Percentiles rank a stretch among this genome's conserved stretches.
Evolutionary conservation across 2,113 vertebrate genomes (phyloP).

Genomic region (Nanorana parkeri): DNA sequence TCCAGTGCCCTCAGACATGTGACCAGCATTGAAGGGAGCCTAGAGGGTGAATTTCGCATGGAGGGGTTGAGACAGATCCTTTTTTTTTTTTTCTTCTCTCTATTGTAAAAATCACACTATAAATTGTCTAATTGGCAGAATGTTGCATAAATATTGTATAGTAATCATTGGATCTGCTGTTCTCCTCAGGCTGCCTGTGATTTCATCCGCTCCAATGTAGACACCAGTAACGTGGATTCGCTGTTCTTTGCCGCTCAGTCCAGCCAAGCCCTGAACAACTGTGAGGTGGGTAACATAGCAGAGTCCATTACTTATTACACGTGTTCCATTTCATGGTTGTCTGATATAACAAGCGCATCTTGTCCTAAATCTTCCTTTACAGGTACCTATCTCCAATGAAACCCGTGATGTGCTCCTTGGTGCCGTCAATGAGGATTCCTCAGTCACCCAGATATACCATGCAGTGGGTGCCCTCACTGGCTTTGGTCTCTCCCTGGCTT

Average conservation of each 20-base stretch:
- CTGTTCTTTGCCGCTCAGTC: slow-evolving; percentile 91
- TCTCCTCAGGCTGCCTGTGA: slow-evolving; percentile 81
- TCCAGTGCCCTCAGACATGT: too few species aligned
- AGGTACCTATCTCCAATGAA: slow-evolving; percentile 93
- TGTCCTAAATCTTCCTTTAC: slow-evolving; percentile 8
- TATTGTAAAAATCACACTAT: too few species aligned
- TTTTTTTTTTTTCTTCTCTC: too few species aligned
- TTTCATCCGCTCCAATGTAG: slow-evolving; percentile 88
- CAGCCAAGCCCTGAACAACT: slow-evolving; percentile 85
- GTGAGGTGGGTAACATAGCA: slow-evolving; percentile 80
- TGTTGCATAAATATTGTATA: neutral
- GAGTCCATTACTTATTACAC: neutral
- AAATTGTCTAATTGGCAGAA: neutral
- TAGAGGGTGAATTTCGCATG: too few species aligned
- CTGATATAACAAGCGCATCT: neutral
- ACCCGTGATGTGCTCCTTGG: slow-evolving; percentile 92
- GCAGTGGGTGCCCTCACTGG: slow-evolving; percentile 87
- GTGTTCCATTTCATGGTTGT: neutral
- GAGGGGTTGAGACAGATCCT: too few species aligned
- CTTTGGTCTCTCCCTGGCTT: slow-evolving; percentile 89
- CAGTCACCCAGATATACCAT: slow-evolving; percentile 87
- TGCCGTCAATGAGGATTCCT: slow-evolving; percentile 92
- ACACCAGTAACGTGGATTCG: slow-evolving; percentile 86
- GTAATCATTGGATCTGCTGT: neutral
- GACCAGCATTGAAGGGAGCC: too few species aligned